Conservation (phyloP, 2,888 invertebrate species). For the Amorpha juglandis region DNA sequence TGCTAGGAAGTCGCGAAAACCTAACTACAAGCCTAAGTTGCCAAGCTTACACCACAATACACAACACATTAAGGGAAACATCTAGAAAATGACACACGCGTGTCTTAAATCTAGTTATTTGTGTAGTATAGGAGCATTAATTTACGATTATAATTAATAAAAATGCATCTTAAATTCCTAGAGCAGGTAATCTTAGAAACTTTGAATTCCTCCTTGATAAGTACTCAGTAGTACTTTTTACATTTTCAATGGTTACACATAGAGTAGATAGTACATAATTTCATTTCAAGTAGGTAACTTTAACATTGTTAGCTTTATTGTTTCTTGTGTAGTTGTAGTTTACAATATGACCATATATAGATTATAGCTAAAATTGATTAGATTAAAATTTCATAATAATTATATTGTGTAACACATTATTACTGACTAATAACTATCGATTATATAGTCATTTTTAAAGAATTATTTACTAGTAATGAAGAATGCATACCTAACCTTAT, state of each 20-base stretch:
- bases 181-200: conserved; percentile 66
- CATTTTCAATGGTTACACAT: conserved; percentile 38
- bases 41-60: conserved; percentile 77
- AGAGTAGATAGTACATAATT: conserved; percentile 29
- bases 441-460: conserved; percentile 73
- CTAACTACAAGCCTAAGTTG: conserved; percentile 79
- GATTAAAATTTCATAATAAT: conserved; percentile 56
- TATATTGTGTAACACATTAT: conserved; percentile 59
- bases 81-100: conserved; percentile 72
- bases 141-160: conserved; percentile 77
- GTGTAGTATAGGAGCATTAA: conserved; percentile 76
- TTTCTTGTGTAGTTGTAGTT: conserved; percentile 29
- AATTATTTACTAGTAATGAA: conserved; percentile 67
- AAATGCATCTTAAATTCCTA: conserved; percentile 78
- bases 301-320: conserved; percentile 4
- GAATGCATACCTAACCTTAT: conserved; percentile 71
- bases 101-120: conserved; percentile 74
- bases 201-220: conserved; percentile 59
- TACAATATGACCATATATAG: conserved; percentile 24
- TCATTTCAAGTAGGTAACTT: conserved; percentile 26
- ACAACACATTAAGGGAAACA: conserved; percentile 78
- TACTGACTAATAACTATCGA: conserved; percentile 67
- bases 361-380: conserved; percentile 53
- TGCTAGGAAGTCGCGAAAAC: conserved; percentile 81
- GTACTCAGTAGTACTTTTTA: conserved; percentile 37